Conservation (phyloP, 2,888 invertebrate species). For the Macrophya annulata region DNA sequence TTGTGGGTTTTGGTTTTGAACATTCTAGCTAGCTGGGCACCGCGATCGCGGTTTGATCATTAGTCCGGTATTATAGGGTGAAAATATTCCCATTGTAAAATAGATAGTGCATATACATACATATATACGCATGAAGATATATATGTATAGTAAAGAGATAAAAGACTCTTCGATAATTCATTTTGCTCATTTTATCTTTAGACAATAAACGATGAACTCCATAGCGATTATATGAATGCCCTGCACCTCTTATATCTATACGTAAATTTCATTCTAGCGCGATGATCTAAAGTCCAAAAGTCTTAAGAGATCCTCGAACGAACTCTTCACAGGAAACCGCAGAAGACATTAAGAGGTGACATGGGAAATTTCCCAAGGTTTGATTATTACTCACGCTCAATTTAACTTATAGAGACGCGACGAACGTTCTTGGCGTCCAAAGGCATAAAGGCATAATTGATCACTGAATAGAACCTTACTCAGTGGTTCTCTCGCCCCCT, state of each 20-base stretch:
- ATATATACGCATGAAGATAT: not conserved
- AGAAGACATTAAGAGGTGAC: constrained; percentile 57
- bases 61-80: constrained; percentile 31
- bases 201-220: not conserved
- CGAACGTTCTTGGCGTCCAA: constrained; percentile 63
- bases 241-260: not conserved
- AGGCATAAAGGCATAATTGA: constrained; percentile 70
- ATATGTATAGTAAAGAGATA: not conserved
- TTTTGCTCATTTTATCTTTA: not conserved
- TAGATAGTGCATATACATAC: not conserved
- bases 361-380: constrained; percentile 64
- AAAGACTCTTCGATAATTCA: not conserved
- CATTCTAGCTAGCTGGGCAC: not conserved
- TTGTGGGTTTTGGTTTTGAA: constrained; percentile 40
- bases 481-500: not conserved
- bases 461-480: constrained; percentile 59
- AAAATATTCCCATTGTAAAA: constrained; percentile 27
- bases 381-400: constrained; percentile 75
- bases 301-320: constrained; percentile 28
- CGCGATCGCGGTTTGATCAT: constrained; percentile 37
- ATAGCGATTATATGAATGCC: not conserved
- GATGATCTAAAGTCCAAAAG: constrained; percentile 12
- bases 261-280: not conserved
- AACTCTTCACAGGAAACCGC: constrained; percentile 27
- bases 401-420: constrained; percentile 72